Evolutionary conservation across 2,797 vertebrate species (phyloP).

Genomic region (Pipistrellus nathusii): DNA sequence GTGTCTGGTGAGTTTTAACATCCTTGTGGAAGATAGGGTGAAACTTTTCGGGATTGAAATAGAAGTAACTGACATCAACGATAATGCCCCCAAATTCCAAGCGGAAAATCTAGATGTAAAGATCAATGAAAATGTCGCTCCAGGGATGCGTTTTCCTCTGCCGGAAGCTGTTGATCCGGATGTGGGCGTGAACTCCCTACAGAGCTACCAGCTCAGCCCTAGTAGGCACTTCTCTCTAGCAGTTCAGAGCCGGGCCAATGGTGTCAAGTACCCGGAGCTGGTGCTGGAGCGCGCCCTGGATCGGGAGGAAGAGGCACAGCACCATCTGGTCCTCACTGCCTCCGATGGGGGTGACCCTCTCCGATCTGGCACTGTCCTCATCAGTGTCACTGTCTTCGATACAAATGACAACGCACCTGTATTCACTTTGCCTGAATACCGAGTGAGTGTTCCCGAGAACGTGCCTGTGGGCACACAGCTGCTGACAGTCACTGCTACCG

Average conservation of each 20-base stretch:
- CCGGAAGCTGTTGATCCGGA: slow-evolving; percentile 81
- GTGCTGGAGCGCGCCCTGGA: slow-evolving; percentile 80
- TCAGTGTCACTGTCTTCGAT: slow-evolving; percentile 81
- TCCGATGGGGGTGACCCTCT: slow-evolving; percentile 76
- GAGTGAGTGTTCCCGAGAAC: slow-evolving; percentile 78
- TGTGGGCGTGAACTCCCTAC: slow-evolving; percentile 81
- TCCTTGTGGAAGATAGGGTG: slow-evolving; percentile 81
- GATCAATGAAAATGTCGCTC: slow-evolving; percentile 80
- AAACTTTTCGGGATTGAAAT: slow-evolving; percentile 80
- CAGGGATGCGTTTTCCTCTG: slow-evolving; percentile 80
- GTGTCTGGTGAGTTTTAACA: slow-evolving; percentile 81
- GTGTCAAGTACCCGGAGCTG: slow-evolving; percentile 77
- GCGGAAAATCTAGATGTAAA: slow-evolving; percentile 78
- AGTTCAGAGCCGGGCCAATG: slow-evolving; percentile 68
- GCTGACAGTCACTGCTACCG: slow-evolving; percentile 76
- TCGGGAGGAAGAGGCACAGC: slow-evolving; percentile 78
- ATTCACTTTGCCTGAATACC: slow-evolving; percentile 79
- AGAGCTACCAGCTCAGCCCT: slow-evolving; percentile 79
- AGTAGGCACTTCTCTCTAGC: slow-evolving; percentile 80
- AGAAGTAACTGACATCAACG: slow-evolving; percentile 85
- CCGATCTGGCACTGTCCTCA: slow-evolving; percentile 75
- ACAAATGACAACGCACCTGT: slow-evolving; percentile 81
- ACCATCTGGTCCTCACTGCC: slow-evolving; percentile 80
- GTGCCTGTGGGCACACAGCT: slow-evolving; percentile 68
- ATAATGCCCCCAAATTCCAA: slow-evolving; percentile 82